Base-by-base conservation (phyloP, 2,113 vertebrate genomes). In the Protomyctophum bolini region DNA sequence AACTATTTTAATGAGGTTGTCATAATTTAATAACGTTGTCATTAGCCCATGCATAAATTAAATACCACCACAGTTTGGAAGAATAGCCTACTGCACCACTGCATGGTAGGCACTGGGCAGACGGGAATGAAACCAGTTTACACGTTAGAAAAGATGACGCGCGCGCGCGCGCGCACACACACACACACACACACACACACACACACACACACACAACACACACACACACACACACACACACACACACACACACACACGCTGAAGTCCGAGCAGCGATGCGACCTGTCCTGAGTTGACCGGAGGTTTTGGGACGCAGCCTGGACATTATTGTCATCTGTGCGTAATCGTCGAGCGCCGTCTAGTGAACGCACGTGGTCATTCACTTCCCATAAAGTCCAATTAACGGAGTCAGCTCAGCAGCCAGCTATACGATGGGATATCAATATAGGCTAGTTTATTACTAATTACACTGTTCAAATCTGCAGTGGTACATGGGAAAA, bases 311-410 rank as follows among this genome's bases (percentile, higher is more conserved):
- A 21, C 8, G 15, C 5, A 21, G 69, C 6, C 46, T 12, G 29
- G 21, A 21, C 33, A 41, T 41, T 3, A 41, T 1, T 41, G 33
- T 41, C 33, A 41, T 41, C 33, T 9, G 7, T 28, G 7, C 52
- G 33, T 41, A 41, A 41, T 83, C 72, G 6, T 49, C 33, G 75
- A 72, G 77, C 90, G 80, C 90, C 84, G 45, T 59, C 83, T 86
- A 77, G 83, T 66, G 90, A 78, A 14, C 1, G 5, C 11, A 2
- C 11, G 6, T 12, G 58, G 8, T 0, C 2, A 6, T 66, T 29
- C 80, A n/a, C 59, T 7, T 54, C n/a, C 11, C 55, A 56, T 41
- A 6, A 21, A 21, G 55, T 14, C 21, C 21, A 21, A 21, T 14
- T 6, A 15, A n/a, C n/a, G 1, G 8, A 57, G 15, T 21, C 14